A percentile compares a stretch with the other conserved stretches of the same genome.
These are phyloP conservation scores for Distichodus sexfasciatus DNA, from an alignment of 2,797 vertebrate genomes.

Conservation along the genomic window DNA sequence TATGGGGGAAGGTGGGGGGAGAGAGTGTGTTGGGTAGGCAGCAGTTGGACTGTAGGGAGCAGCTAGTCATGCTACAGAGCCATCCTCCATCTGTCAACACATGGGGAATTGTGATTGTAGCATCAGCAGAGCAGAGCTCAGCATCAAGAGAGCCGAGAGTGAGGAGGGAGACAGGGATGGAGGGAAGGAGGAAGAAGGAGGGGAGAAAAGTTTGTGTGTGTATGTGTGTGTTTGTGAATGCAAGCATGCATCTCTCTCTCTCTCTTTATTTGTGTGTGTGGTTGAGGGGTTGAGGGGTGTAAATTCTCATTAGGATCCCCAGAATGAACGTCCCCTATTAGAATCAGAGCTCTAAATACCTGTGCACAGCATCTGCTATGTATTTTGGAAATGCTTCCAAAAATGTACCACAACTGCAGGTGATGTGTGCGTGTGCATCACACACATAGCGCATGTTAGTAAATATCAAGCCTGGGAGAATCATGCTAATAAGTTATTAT, in stretches of 20 bases:
- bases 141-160: conserved; percentile 42
- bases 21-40: conserved; percentile 64
- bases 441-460: conserved; percentile 57
- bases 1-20: conserved; percentile 56
- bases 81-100: conserved; percentile 79
- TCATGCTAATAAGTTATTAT: too few relatives aligned
- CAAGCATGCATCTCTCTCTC: conserved; percentile 10
- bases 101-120: conserved; percentile 73
- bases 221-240: conserved; percentile 32
- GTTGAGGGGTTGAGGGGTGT: conserved; percentile 20
- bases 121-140: conserved; percentile 76
- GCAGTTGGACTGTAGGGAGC: conserved; percentile 77
- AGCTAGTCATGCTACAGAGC: conserved; percentile 77
- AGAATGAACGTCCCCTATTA: conserved; percentile 41
- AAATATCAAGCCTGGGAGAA: conserved; percentile 51
- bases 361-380: conserved; percentile 44
- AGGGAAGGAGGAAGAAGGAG: conserved; percentile 44
- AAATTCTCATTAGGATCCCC: conserved; percentile 47
- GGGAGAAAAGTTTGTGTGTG: conserved; percentile 23
- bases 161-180: conserved; percentile 68
- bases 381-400: conserved; percentile 33
- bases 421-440: conserved; percentile 52
- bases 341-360: conserved; percentile 41
- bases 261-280: conserved; percentile 12
- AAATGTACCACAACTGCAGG: conserved; percentile 27